Percentiles rank a stretch among this genome's conserved stretches.
Conservation (phyloP, 2,113 vertebrate genomes). For the Nematolebias whitei region DNA sequence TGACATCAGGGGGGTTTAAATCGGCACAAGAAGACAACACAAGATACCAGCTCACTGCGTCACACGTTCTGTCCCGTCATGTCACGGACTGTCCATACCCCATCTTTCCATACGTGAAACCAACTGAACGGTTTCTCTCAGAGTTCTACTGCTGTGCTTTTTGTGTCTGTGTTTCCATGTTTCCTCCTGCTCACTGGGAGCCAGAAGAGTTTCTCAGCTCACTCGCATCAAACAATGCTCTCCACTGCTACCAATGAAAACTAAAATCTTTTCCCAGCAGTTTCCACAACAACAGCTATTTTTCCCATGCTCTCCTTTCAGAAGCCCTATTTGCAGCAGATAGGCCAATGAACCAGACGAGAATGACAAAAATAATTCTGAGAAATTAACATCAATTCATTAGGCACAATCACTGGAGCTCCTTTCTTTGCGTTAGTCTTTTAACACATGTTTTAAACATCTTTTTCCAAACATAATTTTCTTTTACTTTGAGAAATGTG, state of each 20-base stretch:
- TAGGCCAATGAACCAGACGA: constrained; percentile 53
- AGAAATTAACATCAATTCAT: constrained; percentile 36
- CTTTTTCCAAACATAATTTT: constrained; percentile 13
- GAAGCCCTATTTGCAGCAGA: constrained; percentile 64
- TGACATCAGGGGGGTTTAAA: constrained; percentile 63
- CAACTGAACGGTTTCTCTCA: constrained; percentile 19
- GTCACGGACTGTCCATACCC: constrained; percentile 29
- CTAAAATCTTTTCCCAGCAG: constrained; percentile 67
- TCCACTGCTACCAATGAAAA: constrained; percentile 63
- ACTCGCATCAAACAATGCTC: constrained; percentile 61
- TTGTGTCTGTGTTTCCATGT: constrained; percentile 54
- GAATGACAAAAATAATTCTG: constrained; percentile 44
- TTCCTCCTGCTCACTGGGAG: constrained; percentile 55
- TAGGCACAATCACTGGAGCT: not conserved
- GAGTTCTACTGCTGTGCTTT: constrained; percentile 43
- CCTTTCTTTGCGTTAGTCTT: constrained; percentile 13
- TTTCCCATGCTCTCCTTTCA: constrained; percentile 71
- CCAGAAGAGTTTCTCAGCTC: constrained; percentile 44
- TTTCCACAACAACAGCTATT: constrained; percentile 64
- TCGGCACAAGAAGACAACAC: constrained; percentile 16
- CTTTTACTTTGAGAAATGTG: constrained; percentile 11
- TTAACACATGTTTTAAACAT: constrained; percentile 15
- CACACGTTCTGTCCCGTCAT: not conserved
- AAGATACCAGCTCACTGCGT: constrained; percentile 19
- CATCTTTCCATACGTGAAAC: constrained; percentile 36